These are phyloP conservation scores for Cyrtorhinus lividipennis DNA, from an alignment of 1,140 invertebrate species.

Conservation along the genomic window DNA sequence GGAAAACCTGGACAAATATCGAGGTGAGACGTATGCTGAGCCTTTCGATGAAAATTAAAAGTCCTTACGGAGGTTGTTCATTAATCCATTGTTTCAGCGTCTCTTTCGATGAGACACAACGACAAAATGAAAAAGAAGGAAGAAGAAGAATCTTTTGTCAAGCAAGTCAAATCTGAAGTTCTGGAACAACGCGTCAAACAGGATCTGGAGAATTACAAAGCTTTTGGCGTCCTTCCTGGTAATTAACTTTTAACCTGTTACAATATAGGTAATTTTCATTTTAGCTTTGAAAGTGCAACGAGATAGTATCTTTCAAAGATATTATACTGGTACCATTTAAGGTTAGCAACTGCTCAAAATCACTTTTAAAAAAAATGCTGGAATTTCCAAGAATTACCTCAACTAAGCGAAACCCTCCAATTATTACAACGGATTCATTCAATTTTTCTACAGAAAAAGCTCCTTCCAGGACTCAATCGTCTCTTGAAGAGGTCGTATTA, in stretches of 20 bases:
- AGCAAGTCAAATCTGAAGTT: not conserved
- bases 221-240: constrained; percentile 3
- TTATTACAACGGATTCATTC: not conserved
- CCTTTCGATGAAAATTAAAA: too few species aligned
- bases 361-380: not conserved
- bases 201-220: not conserved
- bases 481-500: not conserved
- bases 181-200: not conserved
- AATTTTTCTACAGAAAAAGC: not conserved
- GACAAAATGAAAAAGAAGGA: not conserved
- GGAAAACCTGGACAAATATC: not conserved
- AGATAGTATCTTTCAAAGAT: too few species aligned
- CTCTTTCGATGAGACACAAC: not conserved
- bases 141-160: constrained; percentile 1
- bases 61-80: too few species aligned
- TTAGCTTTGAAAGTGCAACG: too few species aligned
- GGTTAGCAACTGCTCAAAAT: not conserved
- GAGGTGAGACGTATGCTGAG: too few species aligned
- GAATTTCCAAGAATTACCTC: too few species aligned
- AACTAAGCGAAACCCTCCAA: not conserved
- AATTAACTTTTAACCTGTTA: not conserved
- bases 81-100: not conserved
- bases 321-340: not conserved
- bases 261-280: not conserved
- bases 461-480: not conserved